Evolutionary conservation across 2,113 vertebrate species (phyloP).

Genomic region (Oncorhynchus clarkii): DNA sequence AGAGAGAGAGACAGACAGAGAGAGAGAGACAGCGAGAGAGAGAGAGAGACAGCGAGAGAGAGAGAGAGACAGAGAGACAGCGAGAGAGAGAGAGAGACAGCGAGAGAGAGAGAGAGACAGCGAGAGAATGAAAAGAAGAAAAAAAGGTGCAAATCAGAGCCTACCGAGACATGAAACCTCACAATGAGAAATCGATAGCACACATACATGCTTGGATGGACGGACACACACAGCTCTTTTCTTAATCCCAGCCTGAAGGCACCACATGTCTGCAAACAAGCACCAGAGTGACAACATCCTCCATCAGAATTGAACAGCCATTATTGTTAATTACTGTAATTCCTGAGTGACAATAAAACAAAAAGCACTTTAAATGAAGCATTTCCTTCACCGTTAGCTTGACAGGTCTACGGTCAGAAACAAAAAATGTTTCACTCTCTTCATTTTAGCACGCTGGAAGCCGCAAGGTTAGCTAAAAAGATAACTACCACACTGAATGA

Average conservation of each 20-base stretch:
- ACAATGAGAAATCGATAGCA: slow-evolving; percentile 19
- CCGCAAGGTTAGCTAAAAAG: too few species aligned
- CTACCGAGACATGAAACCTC: slow-evolving; percentile 21
- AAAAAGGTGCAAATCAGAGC: not conserved
- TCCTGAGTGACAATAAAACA: not conserved
- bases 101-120: not conserved
- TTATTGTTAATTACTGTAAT: not conserved
- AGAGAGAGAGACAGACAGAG: too few species aligned
- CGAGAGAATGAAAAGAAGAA: not conserved
- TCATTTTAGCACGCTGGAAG: too few species aligned
- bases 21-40: too few species aligned
- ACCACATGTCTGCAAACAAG: slow-evolving; percentile 1
- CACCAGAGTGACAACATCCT: not conserved
- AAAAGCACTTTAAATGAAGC: not conserved
- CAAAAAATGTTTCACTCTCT: too few species aligned
- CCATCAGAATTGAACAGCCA: slow-evolving; percentile 22
- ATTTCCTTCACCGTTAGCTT: too few species aligned
- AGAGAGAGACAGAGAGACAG: too few species aligned
- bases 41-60: too few species aligned
- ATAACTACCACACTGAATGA: too few species aligned
- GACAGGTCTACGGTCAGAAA: too few species aligned
- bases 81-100: too few species aligned
- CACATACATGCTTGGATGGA: slow-evolving; percentile 16
- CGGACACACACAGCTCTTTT: slow-evolving; percentile 1
- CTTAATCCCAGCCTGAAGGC: not conserved